Percentiles rank a stretch among this genome's conserved stretches.
Conservation (phyloP, 1,140 invertebrate species). For the Marisa cornuarietis region DNA sequence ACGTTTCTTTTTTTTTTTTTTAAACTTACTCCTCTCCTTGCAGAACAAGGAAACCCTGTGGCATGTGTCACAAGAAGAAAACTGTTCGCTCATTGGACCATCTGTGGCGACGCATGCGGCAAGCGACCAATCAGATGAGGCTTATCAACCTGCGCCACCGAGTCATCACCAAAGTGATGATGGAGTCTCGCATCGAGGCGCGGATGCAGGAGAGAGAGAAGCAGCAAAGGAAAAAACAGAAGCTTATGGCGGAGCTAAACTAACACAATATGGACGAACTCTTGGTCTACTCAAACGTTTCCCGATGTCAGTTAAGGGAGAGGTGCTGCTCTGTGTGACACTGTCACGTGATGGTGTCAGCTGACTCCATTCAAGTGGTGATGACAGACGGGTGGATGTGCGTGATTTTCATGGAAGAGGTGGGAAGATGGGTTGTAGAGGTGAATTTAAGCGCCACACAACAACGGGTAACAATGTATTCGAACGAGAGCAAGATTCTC, state of each 20-base stretch:
- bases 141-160: slow-evolving; percentile 21
- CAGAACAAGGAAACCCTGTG: slow-evolving; percentile 4
- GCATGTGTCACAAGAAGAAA: slow-evolving; percentile 9
- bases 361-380: too few species aligned
- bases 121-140: slow-evolving; percentile 25
- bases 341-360: too few species aligned
- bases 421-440: too few species aligned
- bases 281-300: too few species aligned
- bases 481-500: too few species aligned
- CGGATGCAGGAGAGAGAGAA: slow-evolving; percentile 8
- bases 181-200: slow-evolving; percentile 13
- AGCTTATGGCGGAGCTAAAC: not conserved
- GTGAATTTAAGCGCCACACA: too few species aligned
- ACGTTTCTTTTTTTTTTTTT: not conserved
- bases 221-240: slow-evolving; percentile 12
- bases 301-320: too few species aligned
- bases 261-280: not conserved
- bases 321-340: too few species aligned
- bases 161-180: slow-evolving; percentile 23
- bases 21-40: not conserved
- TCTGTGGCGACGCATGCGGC: slow-evolving; percentile 21
- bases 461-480: too few species aligned
- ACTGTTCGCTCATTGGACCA: slow-evolving; percentile 17
- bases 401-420: too few species aligned
- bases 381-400: too few species aligned